Evolutionary conservation across 1,140 invertebrate species (phyloP), one percentile per base, ranked within the genome.

Genomic region (Pissodes strobi): DNA sequence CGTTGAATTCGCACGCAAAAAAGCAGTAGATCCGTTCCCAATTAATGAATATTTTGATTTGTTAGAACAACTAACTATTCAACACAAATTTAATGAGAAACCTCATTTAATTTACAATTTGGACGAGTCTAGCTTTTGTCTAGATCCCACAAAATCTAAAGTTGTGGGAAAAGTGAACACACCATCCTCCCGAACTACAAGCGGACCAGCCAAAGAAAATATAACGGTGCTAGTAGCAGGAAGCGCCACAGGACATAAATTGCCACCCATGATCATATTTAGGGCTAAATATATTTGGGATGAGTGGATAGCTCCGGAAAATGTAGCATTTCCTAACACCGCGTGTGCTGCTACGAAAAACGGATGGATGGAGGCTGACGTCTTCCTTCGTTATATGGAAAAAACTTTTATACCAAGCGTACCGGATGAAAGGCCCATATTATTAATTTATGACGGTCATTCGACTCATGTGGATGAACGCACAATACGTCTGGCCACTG

Each of bases 261-360:
- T 65, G 38, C 70, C 70, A 27, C 77, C 78, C 22, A 57, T 79
- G 15, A 76, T 79, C 15, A 67, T 78, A 15, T 77, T 66, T 68
- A 74, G 73, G 58, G 73, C 66, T 38, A 69, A 69, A 67, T 51
- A 67, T 64, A 23, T 71, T 18, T 69, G 64, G 69, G 58, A 68
- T 37, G 17, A 70, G 37, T 72, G 64, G 69, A 34, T 53, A 2
- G 51, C 67, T 34, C 18, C 25, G 8, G 58, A 64, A 48, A 38
- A 46, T 17, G 46, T 8, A 9, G 27, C n/a, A 27, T 78, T 59
- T 72, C 65, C 70, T 30, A 69, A 67, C 12, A 77, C 69, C 9
- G 61, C 65, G 3, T 76, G 77, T 66, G 69, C 72, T 30, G 73
- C 71, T n/a, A 73, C 65, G 2, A 52, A 38, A 52, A 76, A 76